Base-by-base conservation (phyloP, 1,140 invertebrate genomes). In the Lucilia cuprina region DNA sequence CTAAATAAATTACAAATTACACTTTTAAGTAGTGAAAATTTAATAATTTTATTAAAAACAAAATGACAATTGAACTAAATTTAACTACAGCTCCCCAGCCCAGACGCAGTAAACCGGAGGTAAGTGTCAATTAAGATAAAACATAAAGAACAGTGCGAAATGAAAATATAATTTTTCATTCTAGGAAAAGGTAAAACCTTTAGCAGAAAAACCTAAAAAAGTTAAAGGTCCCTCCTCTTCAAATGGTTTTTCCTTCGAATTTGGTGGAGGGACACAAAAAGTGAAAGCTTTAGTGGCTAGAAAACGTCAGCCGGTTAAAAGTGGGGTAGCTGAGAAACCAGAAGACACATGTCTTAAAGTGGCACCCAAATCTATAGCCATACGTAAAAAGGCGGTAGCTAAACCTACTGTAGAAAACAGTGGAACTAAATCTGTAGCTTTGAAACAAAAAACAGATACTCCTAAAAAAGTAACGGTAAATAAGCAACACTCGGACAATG, bases 211-310 rank as follows among this genome's bases (percentile, higher is more conserved):
- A 83, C 2, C 14, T n/a, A 41, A 19, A 70, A 35, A 65, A n/a
- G 14, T 80, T 13, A 55, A 80, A 8, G 47, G 19, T 5, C 34
- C 75, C 12, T 13, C 75, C 9, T 13, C 65, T 7, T n/a, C 74
- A 7, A 74, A 83, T 55, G 77, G 85, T 4, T 87, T 88, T 8
- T 74, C 86, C 1, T 90, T 90, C 65, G 83, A 88, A 41, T 90
- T 90, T 82, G 86, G 87, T 83, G 85, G 55, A 9, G 87, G 87
- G 0, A 86, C 87, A 47, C 88, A 88, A 0, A 90, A 90, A 82
- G 84, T 88, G 0, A 90, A 89, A 78, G 89, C 89, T 0, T 82
- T 88, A 74, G 89, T 88, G 14, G 84, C 90, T 83, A 86, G 89
- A 0, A 86, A 86, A 70, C 86, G 85, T 19, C 84, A 70, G 8